These are phyloP conservation scores for Actinia equina DNA, from an alignment of 64 coral and sea anemone genomes.

Conservation along the genomic window DNA sequence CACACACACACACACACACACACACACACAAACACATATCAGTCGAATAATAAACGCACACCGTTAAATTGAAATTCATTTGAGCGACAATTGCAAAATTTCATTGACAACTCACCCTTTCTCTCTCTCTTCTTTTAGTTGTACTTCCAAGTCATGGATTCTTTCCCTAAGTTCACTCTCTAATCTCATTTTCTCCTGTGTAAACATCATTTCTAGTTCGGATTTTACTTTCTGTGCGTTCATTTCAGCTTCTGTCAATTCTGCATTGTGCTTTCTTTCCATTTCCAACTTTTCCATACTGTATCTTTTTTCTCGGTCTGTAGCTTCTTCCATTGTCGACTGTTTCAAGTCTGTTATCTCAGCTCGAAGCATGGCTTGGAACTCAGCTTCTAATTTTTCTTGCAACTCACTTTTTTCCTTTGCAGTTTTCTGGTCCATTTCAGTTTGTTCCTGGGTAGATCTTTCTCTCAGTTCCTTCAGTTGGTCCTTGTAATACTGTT, in stretches of 20 bases:
- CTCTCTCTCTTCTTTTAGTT: conserved; percentile 48
- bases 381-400: conserved; percentile 69
- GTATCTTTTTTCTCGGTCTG: conserved; percentile 28
- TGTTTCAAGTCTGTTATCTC: conserved; percentile 54
- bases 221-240: conserved; percentile 38
- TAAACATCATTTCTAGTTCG: conserved; percentile 53
- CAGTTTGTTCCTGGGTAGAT: conserved; percentile 36
- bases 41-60: too few species aligned
- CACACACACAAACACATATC: too few species aligned
- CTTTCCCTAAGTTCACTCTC: conserved; percentile 22
- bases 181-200: conserved; percentile 45
- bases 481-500: conserved; percentile 76
- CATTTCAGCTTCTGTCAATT: conserved; percentile 50
- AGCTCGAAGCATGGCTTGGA: conserved; percentile 44
- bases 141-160: conserved; percentile 33
- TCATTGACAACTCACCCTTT: not conserved
- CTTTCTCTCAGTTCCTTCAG: conserved; percentile 62
- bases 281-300: conserved; percentile 59
- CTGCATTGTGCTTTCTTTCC: conserved; percentile 51
- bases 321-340: conserved; percentile 17
- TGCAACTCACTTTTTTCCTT: conserved; percentile 65
- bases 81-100: not conserved
- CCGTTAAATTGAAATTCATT: too few species aligned
- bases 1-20: too few species aligned
- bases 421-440: conserved; percentile 52